Conservation (phyloP, 2,797 vertebrate species). For the Neostethus bicornis region DNA sequence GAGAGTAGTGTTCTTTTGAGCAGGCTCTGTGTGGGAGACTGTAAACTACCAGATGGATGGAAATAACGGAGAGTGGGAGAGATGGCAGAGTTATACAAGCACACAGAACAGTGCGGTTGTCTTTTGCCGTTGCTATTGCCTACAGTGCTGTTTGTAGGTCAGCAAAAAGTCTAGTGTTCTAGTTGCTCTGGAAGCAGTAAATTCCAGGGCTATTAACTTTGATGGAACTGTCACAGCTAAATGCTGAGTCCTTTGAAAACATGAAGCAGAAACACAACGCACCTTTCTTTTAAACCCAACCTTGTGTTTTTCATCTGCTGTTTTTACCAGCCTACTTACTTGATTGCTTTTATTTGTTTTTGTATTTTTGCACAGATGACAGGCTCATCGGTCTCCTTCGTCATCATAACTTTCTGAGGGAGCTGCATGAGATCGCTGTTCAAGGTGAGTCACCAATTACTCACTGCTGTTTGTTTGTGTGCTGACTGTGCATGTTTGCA, state of each 20-base stretch:
- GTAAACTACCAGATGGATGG: constrained; percentile 43
- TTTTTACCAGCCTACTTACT: not conserved
- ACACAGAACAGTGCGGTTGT: constrained; percentile 10
- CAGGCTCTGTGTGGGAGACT: constrained; percentile 21
- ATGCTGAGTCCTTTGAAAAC: constrained; percentile 61
- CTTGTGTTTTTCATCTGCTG: constrained; percentile 10
- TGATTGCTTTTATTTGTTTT: not conserved
- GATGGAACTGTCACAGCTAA: constrained; percentile 45
- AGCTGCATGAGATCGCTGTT: constrained; percentile 90
- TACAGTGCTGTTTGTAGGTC: constrained; percentile 60
- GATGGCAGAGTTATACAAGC: constrained; percentile 15
- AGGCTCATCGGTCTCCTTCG: constrained; percentile 90
- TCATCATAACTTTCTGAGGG: constrained; percentile 89
- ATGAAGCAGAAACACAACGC: constrained; percentile 9
- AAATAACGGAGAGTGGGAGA: constrained; percentile 9
- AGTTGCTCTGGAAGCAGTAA: constrained; percentile 60
- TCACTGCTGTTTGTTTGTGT: not conserved
- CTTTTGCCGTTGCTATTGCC: constrained; percentile 24
- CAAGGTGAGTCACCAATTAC: constrained; percentile 80
- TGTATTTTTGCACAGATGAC: constrained; percentile 81
- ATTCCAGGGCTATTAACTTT: constrained; percentile 74
- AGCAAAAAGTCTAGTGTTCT: constrained; percentile 68
- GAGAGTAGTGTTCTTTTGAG: constrained; percentile 50
- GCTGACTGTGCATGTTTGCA: not conserved
- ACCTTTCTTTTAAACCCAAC: constrained; percentile 30